These are phyloP conservation scores for Passer montanus DNA, from an alignment of 2,113 vertebrate species.

Conservation along the genomic window DNA sequence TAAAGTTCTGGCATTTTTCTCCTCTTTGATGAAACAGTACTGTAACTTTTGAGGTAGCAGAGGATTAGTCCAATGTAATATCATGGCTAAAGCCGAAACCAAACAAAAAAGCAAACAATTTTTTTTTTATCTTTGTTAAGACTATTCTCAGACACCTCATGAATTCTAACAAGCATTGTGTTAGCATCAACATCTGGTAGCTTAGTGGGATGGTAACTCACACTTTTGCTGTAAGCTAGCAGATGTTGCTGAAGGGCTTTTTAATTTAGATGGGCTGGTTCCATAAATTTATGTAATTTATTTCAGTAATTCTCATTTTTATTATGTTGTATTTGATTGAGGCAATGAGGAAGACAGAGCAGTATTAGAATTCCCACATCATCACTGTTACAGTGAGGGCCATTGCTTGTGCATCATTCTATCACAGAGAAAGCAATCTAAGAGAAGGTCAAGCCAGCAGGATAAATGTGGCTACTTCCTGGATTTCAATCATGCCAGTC, in stretches of 20 bases:
- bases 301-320: not conserved
- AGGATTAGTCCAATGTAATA: conserved; percentile 10
- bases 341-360: not conserved
- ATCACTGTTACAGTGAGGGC: not conserved
- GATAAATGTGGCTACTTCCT: conserved; percentile 54
- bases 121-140: not conserved
- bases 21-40: conserved; percentile 1
- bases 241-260: conserved; percentile 29
- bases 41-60: conserved; percentile 8
- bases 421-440: conserved; percentile 20
- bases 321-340: not conserved
- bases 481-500: conserved; percentile 57
- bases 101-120: conserved; percentile 21
- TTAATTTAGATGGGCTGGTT: conserved; percentile 10
- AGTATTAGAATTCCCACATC: not conserved
- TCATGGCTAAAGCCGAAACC: conserved; percentile 24
- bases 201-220: not conserved
- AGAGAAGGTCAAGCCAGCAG: conserved; percentile 62
- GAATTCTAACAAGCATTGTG: conserved; percentile 3
- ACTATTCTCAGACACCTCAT: not conserved
- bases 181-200: conserved; percentile 25
- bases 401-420: not conserved
- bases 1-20: not conserved
- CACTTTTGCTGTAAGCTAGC: not conserved
- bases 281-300: not conserved